Evolutionary conservation across 2,888 invertebrate species (phyloP).

Genomic region (Drymonia ruficornis): DNA sequence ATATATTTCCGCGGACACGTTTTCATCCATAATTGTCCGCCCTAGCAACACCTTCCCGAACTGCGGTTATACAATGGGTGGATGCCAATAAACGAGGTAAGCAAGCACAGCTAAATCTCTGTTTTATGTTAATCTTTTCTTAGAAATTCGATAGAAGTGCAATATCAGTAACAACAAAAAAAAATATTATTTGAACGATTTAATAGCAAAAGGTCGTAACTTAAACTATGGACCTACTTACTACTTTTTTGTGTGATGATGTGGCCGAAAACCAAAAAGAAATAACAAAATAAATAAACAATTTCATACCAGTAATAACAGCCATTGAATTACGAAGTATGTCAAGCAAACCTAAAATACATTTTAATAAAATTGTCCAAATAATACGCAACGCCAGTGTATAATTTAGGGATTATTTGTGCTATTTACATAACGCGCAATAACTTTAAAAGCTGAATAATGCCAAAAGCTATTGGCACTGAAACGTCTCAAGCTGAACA

Average conservation of each 20-base stretch:
- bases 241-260: too few species aligned
- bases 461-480: background rate
- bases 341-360: too few species aligned
- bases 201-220: too few species aligned
- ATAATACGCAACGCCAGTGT: too few species aligned
- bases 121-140: slow-evolving; percentile 17
- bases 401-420: background rate
- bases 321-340: too few species aligned
- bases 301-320: too few species aligned
- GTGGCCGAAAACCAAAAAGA: too few species aligned
- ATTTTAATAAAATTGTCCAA: too few species aligned
- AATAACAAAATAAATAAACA: too few species aligned
- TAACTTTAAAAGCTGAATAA: background rate
- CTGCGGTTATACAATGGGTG: slow-evolving; percentile 17
- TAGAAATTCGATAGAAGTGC: slow-evolving; percentile 4
- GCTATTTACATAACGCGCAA: background rate
- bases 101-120: slow-evolving; percentile 7
- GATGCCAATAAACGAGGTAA: slow-evolving; percentile 24
- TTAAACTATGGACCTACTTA: too few species aligned
- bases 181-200: too few species aligned
- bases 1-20: background rate
- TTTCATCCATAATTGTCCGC: background rate
- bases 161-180: background rate
- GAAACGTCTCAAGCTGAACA: background rate
- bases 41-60: slow-evolving; percentile 20